These are phyloP conservation scores for Drosophila antonietae DNA, from an alignment of 2,888 invertebrate genomes.

Conservation along the genomic window DNA sequence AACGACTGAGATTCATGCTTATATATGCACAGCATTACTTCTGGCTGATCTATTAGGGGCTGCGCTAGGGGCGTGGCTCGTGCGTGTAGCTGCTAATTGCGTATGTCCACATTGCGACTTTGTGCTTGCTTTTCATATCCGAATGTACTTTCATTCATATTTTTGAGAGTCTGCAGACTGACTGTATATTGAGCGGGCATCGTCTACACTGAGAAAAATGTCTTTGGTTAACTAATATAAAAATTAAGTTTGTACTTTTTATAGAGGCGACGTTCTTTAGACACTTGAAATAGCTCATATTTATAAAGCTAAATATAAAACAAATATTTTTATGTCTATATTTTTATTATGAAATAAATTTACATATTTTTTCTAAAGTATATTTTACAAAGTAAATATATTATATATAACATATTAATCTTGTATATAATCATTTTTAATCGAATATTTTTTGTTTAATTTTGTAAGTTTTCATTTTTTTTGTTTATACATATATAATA, in stretches of 20 bases:
- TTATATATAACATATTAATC: no score
- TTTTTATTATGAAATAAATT: no score
- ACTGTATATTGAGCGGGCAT: neutral
- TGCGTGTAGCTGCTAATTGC: slow-evolving; percentile 68
- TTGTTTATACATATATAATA: no score
- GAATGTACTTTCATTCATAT: slow-evolving; percentile 67
- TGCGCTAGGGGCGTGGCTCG: slow-evolving; percentile 42
- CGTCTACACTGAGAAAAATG: slow-evolving; percentile 2
- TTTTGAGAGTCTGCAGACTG: neutral
- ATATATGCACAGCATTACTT: slow-evolving; percentile 36
- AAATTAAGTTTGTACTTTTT: neutral
- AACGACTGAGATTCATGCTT: slow-evolving; percentile 45
- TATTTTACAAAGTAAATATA: no score
- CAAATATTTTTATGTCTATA: no score
- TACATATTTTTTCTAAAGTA: no score
- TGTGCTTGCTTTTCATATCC: slow-evolving; percentile 33
- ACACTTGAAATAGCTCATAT: no score
- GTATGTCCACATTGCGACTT: slow-evolving; percentile 47
- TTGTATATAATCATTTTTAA: no score
- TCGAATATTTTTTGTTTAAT: no score
- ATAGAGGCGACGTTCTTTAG: no score
- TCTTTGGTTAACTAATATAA: neutral
- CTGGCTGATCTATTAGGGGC: slow-evolving; percentile 27
- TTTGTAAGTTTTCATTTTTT: no score
- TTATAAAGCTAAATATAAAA: no score